Evolutionary conservation across 2,113 vertebrate species (phyloP), one percentile per base, ranked within the genome.

Genomic region (Saccopteryx bilineata): DNA sequence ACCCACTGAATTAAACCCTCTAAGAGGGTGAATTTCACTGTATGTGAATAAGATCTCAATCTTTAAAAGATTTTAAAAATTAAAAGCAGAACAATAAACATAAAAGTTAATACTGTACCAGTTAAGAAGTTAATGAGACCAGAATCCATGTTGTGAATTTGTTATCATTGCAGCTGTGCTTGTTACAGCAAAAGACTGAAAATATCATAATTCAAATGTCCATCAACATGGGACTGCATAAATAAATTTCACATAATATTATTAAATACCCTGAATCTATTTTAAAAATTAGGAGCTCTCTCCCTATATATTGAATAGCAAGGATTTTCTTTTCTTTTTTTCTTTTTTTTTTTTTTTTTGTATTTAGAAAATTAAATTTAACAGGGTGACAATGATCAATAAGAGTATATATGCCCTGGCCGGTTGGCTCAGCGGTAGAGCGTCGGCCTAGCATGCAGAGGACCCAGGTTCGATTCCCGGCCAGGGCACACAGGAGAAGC

Each of bases 11-110:
- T 5, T 52, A 39, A 88, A 94, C 10, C 7, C 9, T 68, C 82
- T 61, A 68, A 68, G 85, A 80, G 71, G 54, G 60, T 96, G 33
- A 50, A 69, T 76, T 87, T 69, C 54, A 87, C 24, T 71, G 7
- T 10, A 63, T 33, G 12, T 68, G 24, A 90, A 46, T 61, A 75
- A 91, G 26, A 69, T 31, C n/a, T 87, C 31, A 85, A 56, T 50
- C 66, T 82, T 58, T 26, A 14, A 80, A 91, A 82, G 31, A 82
- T 24, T 76, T 54, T 23, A 60, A 85, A 68, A 80, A 79, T 66
- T 76, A 71, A 69, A 91, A 96, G 65, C 56, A 56, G n/a, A 92
- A 93, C 24, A 71, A 65, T 79, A 65, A 85, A 50, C 46, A 80
- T 79, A 81, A 69, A 90, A 87, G 31, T 90, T 75, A 93, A 75